These are phyloP conservation scores for Pachyrhynchus sulphureomaculatus DNA, from an alignment of 1,140 invertebrate species.

Conservation along the genomic window DNA sequence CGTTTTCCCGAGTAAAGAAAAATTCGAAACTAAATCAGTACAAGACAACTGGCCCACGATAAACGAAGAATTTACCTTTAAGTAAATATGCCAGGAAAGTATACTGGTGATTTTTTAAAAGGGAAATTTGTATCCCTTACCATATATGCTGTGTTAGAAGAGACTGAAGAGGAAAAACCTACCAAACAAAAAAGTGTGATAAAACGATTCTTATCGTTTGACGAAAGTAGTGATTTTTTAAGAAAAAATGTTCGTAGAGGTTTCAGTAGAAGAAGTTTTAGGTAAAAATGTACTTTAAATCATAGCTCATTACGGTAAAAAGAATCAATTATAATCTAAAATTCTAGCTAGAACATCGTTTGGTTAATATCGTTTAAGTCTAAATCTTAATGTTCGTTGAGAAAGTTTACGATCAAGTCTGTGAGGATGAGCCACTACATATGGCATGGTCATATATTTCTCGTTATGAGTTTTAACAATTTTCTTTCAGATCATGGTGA, in stretches of 20 bases:
- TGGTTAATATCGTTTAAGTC: too few relatives aligned
- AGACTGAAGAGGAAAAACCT: constrained; percentile 45
- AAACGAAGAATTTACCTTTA: constrained; percentile 74
- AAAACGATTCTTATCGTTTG: constrained; percentile 40
- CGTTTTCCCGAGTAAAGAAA: constrained; percentile 69
- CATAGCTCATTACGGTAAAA: background rate
- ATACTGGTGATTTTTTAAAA: constrained; percentile 58
- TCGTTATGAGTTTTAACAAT: too few relatives aligned
- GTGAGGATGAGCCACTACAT: too few relatives aligned
- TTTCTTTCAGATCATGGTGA: too few relatives aligned
- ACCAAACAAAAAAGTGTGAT: constrained; percentile 40
- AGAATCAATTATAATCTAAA: background rate
- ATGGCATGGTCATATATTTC: too few relatives aligned
- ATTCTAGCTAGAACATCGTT: too few relatives aligned
- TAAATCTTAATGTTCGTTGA: too few relatives aligned
- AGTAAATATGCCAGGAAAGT: constrained; percentile 53
- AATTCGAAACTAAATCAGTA: constrained; percentile 70
- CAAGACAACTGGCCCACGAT: constrained; percentile 75
- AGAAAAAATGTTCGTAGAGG: constrained; percentile 18
- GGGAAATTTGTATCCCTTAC: constrained; percentile 74
- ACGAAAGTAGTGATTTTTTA: constrained; percentile 27
- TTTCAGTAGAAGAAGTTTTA: constrained; percentile 25
- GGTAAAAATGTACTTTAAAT: background rate
- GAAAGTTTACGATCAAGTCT: too few relatives aligned
- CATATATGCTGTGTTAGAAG: constrained; percentile 70